Percentiles rank a stretch among this genome's conserved stretches.
phyloP scores from a whole-genome alignment of 2,888 invertebrate genomes.

The Panopea generosa region DNA sequence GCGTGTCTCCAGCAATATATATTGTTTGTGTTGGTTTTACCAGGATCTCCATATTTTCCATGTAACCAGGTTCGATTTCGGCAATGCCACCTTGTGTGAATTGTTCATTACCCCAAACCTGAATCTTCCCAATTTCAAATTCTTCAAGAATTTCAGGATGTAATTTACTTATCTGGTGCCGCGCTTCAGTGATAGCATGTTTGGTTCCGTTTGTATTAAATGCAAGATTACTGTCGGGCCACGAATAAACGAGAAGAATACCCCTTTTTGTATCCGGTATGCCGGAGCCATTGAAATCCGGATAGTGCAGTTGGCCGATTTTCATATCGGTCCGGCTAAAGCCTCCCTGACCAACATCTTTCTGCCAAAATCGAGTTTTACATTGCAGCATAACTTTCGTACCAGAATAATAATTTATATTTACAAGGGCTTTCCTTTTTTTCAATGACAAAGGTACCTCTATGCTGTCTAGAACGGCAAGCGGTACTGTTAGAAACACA shows the following conservation, averaged over 20 bases:
- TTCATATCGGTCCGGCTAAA: constrained; percentile 21
- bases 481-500: constrained; percentile 51
- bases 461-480: constrained; percentile 49
- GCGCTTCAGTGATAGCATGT: constrained; percentile 42
- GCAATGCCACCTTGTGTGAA: constrained; percentile 47
- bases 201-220: constrained; percentile 41
- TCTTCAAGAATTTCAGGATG: constrained; percentile 48
- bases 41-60: constrained; percentile 34
- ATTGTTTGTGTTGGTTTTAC: constrained; percentile 29
- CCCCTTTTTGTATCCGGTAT: constrained; percentile 32
- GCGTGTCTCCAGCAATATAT: constrained; percentile 58
- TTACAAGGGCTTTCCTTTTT: constrained; percentile 24
- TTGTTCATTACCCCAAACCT: constrained; percentile 56
- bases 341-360: constrained; percentile 52
- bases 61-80: constrained; percentile 46
- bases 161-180: constrained; percentile 42
- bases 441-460: constrained; percentile 17
- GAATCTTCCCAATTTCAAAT: constrained; percentile 57
- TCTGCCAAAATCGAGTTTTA: constrained; percentile 54
- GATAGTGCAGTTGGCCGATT: constrained; percentile 25
- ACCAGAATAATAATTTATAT: constrained; percentile 40
- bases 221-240: constrained; percentile 42
- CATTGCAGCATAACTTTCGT: constrained; percentile 56
- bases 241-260: constrained; percentile 45
- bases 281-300: constrained; percentile 19